Base-by-base conservation (phyloP, 2,113 vertebrate species). In the Sialia sialis region DNA sequence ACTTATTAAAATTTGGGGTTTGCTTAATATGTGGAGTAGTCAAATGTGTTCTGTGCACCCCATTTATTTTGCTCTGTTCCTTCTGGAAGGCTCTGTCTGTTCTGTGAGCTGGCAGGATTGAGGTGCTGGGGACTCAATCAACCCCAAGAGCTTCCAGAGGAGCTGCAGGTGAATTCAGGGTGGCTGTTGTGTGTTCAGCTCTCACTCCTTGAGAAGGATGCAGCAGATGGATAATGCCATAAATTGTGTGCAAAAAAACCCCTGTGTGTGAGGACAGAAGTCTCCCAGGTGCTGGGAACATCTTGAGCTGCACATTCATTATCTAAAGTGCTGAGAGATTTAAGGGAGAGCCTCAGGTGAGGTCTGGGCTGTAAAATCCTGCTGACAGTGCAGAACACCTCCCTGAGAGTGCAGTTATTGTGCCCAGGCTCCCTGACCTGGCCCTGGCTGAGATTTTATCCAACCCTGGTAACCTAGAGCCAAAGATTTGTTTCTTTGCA, bases 1-100 rank as follows among this genome's bases (percentile, higher is more conserved):
- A 92, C 63, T 81, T 91, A 87, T 85, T 91, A 76, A 91, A 70
- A 93, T 90, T 70, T 63, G 90, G 52, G 82, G n/a, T 36, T 95
- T 38, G 63, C 46, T 90, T 80, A 82, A 80, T 95, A 83, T 92
- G 93, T 88, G 56, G 75, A 67, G 82, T 52, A 73, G 44, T 56
- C 55, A 41, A 18, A 38, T 75, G 62, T 23, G 21, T 32, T 68
- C 10, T 39, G 30, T n/a, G 52, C 9, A 0, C 39, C 79, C 72
- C 16, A 5, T 48, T 7, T 22, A 0, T 64, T 84, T 15, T 38
- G 58, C 52, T 72, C 6, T 39, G 52, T 13, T 38, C 14, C 39
- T 77, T 49, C 2, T 18, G 36, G 18, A 22, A 46, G 60, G 78
- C 82, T 87, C 72, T 46, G 39, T 8, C 21, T 66, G 29, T 20